Conservation (phyloP, 2,113 vertebrate species). For the Catharus fuscescens region DNA sequence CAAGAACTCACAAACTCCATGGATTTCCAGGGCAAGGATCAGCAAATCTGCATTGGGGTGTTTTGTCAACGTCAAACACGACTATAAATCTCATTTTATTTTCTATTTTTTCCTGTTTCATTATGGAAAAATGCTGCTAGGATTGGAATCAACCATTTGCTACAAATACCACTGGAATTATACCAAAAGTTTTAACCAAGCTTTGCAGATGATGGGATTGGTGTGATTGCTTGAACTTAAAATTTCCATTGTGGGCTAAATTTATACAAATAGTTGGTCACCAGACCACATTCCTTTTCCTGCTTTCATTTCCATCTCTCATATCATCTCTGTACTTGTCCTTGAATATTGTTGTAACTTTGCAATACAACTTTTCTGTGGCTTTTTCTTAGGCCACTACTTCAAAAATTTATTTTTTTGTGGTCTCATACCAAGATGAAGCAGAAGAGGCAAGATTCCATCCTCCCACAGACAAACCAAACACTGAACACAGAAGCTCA, state of each 20-base stretch:
- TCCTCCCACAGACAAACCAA: slow-evolving; percentile 17
- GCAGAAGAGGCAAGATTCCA: background rate
- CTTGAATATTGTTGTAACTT: background rate
- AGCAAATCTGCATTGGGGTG: accelerated
- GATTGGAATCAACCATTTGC: background rate
- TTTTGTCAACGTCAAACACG: background rate
- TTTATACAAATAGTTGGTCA: background rate
- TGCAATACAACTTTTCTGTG: background rate
- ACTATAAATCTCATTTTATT: background rate
- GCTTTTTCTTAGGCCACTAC: background rate
- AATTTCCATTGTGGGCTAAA: background rate
- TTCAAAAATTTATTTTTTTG: background rate
- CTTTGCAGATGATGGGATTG: background rate
- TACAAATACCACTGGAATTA: background rate
- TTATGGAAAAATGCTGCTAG: background rate
- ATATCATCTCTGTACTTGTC: background rate
- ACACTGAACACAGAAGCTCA: slow-evolving; percentile 30
- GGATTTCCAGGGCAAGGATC: background rate
- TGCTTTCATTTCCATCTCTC: background rate
- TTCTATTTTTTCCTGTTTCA: background rate
- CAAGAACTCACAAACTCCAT: background rate
- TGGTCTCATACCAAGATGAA: background rate
- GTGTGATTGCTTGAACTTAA: background rate
- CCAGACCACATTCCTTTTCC: background rate
- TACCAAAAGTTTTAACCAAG: background rate